Evolutionary conservation across 2,888 invertebrate genomes (phyloP), one percentile per base, ranked within the genome.

Genomic region (Lepidochitona cinerea): DNA sequence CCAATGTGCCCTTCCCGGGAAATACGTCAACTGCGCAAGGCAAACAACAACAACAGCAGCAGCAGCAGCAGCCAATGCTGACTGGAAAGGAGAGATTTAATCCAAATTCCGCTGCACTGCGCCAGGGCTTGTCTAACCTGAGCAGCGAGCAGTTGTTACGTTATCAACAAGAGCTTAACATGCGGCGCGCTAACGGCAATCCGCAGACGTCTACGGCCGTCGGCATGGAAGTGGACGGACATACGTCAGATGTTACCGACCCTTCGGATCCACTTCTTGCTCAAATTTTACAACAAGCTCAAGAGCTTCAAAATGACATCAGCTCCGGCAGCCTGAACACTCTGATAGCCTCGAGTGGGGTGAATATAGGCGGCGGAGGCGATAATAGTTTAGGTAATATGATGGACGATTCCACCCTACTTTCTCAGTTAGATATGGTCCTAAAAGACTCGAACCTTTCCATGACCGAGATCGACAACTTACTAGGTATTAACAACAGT

Each of bases 251-350:
- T 6, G 33, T 1, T 14, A 18, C 37, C 26, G 66, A 84, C 67
- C 80, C 77, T 35, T 74, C 79, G 7, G 89, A 90, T 68, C 87
- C 88, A 6, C 93, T 95, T 76, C 92, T 97, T 70, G 96, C 96
- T 2, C 95, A 95, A 85, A 94, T 97, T 82, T 91, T 97, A 81
- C 96, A 97, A 91, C 94, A 95, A 90, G 95, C 96, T 76, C 95
- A 96, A 87, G 96, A 96, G 79, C 94, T 94, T 87, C 85, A 88
- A 68, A 83, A 84, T 12, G 88, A 87, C 65, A 64, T 87, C 4
- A 79, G 74, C 32, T 54, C 76, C 9, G 79, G 79, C 23, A 76
- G 77, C 37, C 65, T 79, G 32, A 37, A 73, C 6, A 71, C 53
- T 41, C 29, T 52, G 18, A 59, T 12, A 12, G 29, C 9, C 59